Evolutionary conservation across 35 echinoderm and acorn worm genomes (phyloP), one percentile per base, ranked within the genome.

Genomic region (Eucidaris tribuloides): DNA sequence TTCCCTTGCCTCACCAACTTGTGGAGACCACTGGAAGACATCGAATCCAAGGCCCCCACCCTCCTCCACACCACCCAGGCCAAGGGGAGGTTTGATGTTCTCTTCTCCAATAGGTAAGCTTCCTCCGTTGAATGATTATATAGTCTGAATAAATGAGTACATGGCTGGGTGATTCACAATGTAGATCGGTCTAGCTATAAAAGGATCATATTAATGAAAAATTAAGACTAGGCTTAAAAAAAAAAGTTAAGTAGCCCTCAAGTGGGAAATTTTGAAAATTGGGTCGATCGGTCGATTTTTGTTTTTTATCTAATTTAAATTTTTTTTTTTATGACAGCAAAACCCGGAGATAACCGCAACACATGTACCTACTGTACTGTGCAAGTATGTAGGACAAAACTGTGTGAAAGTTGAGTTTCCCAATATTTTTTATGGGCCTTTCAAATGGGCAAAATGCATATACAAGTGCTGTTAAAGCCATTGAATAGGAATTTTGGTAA

Each of bases 1-100:
- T 89, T 89, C 48, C 22, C 45, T 45, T 82, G 79, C 62, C 37
- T 89, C 13, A 65, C 81, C 29, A 46, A 80, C 18, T 32, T 65
- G 3, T 89, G 87, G 87, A 89, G 62, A 62, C 59, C 78, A 13
- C 63, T 89, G 7, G n/a, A 80, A 30, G 87, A 89, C 19, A 58
- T 71, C 11, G 87, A 83, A 24, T 31, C 79, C 25, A 72, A 52
- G 23, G 62, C 79, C 50, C 87, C 87, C 14, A 83, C 87, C 2
- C 63, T 89, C 55, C 62, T 89, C 14, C 87, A 89, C 35, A 89
- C 87, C 64, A 89, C 79, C 0, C 61, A 48, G 39, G 45, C 65
- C 20, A 82, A 66, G 14, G 46, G 81, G 18, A 65, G 62, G 43
- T 80, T 89, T 30, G 87, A 89, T 35, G 66, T 35, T 30, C 87